Evolutionary conservation across 1,140 invertebrate species (phyloP).

Genomic region (Wiebesia pumilae): DNA sequence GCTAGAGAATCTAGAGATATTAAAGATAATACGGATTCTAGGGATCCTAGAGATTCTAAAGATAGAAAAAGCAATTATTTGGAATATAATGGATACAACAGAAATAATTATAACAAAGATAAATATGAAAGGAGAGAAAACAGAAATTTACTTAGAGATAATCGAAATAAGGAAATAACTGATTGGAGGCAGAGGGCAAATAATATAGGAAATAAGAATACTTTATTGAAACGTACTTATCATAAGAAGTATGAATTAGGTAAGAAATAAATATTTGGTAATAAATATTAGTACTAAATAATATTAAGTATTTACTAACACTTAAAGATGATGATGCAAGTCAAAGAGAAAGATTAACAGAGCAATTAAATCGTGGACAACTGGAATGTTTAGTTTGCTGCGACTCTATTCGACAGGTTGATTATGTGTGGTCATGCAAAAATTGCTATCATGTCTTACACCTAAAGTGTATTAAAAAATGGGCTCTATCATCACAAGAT

Average conservation of each 20-base stretch:
- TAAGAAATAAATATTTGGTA: conserved; percentile 48
- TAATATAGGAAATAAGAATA: conserved; percentile 49
- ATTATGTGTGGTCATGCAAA: conserved; percentile 91
- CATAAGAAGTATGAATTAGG: conserved; percentile 62
- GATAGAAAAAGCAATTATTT: conserved; percentile 56
- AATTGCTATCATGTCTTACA: conserved; percentile 95
- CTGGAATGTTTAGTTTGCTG: conserved; percentile 96
- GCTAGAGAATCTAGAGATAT: no score
- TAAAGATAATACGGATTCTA: conserved; percentile 46
- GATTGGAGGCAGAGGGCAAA: conserved; percentile 64
- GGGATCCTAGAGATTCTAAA: conserved; percentile 50
- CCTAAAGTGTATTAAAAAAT: conserved; percentile 91
- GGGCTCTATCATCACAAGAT: conserved; percentile 88
- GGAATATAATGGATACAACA: conserved; percentile 51
- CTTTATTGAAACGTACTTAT: conserved; percentile 52
- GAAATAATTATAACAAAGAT: conserved; percentile 58
- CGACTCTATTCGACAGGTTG: conserved; percentile 84
- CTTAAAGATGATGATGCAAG: conserved; percentile 76
- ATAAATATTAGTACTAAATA: conserved; percentile 6
- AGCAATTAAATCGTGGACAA: conserved; percentile 84
- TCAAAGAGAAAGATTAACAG: conserved; percentile 86
- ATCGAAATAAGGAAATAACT: conserved; percentile 57
- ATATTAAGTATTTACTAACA: conserved; percentile 21
- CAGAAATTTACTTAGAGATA: conserved; percentile 55
- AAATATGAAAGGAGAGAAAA: conserved; percentile 57